Base-by-base conservation (phyloP, 2,797 vertebrate species). In the Carduelis carduelis region DNA sequence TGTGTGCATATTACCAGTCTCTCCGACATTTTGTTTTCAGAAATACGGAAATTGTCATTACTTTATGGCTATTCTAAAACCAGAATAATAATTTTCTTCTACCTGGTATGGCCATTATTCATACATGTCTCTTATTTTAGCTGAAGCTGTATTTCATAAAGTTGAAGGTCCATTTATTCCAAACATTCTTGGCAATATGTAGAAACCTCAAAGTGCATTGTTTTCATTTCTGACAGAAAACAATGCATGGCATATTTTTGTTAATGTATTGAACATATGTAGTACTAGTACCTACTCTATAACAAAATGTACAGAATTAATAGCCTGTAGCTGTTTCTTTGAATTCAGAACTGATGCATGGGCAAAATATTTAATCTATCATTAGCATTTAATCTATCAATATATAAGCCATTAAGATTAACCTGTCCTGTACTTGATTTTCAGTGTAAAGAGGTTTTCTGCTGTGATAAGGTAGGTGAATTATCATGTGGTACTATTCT, bases 171-270 rank as follows among this genome's bases (percentile, higher is more conserved):
- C 44, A 56, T 89, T 83, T 95, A 72, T 94, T 87, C 41, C 81
- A 59, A 88, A 76, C 44, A 76, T 92, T 90, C 69, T 70, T 94
- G 91, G 76, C 82, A 94, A 61, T 37, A 60, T 47, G 15, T 47
- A 79, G 83, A 79, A 93, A 93, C 63, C 75, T 91, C 77, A 74
- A 69, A 88, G 69, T 43, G 60, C 52, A 47, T 74, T 88, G 89
- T 90, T 94, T 95, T 84, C 34, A 84, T 87, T 96, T 96, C 80
- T 95, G 80, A 90, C 68, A 93, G 56, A 94, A 93, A 83, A 60
- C 11, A 37, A 53, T 61, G 56, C 27, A n/a, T 86, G 63, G 75
- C 44, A 78, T 64, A 35, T 89, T 39, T 80, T 93, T 71, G 75
- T 59, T 70, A 89, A 90, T 74, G 66, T 41, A 71, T 47, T 82